Evolutionary conservation across 2,888 invertebrate species (phyloP), one percentile per base, ranked within the genome.

Genomic region (Drosophila parthenogenetica): DNA sequence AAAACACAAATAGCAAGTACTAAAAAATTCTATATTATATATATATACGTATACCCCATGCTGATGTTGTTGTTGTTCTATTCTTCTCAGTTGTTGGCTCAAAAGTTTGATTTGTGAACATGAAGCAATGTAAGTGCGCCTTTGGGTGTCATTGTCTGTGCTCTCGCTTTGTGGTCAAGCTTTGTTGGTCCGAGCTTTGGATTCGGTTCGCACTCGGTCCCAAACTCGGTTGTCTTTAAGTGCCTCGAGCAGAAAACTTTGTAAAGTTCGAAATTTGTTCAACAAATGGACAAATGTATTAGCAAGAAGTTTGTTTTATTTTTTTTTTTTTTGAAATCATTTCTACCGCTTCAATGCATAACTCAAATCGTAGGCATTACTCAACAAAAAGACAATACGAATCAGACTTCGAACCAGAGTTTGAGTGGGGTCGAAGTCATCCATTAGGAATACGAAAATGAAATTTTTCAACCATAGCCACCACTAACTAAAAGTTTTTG

Each of bases 71-170:
- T 50, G 16, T 17, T 53, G 25, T 54, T 43, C 48, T 51, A 14
- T 14, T 39, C 17, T 17, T 58, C 13, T 35, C 13, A 3, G 37
- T 13, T 35, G n/a, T 48, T 37, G 58, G 65, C 37, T 35, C 14
- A 61, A 76, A 84, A 89, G 86, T 87, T 89, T 84, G 83, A 83
- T 83, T 83, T 83, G 82, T 82, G 89, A 72, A 83, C 73, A 80
- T 73, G 71, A 71, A 72, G 79, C 75, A 60, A 64, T 70, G 57
- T 81, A 84, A 89, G 88, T 84, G 89, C 88, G 83, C 83, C 83
- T 89, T 60, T 81, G 83, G 87, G 83, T 84, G 73, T 89, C 75
- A 84, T 84, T 84, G 89, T 89, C 82, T 51, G 43, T 54, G 65
- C 54, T 42, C 70, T 35, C 57, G 35, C 76, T 63, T 75, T 84